These are phyloP conservation scores for Rhamphomyia laevipes DNA, from an alignment of 2,888 invertebrate species.

Conservation along the genomic window DNA sequence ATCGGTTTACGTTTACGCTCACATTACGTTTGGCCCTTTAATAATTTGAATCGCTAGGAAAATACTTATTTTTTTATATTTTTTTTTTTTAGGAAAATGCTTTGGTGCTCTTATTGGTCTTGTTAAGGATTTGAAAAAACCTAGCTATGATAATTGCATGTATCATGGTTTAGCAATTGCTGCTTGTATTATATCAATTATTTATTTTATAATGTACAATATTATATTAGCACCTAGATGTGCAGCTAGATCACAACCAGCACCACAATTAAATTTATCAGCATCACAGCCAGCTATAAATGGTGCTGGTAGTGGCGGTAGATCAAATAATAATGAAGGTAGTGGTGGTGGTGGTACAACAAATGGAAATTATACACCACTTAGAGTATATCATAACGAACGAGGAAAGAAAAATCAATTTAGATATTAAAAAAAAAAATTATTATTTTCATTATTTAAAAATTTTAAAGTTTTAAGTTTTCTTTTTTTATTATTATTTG, in stretches of 20 bases:
- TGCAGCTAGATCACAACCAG: slow-evolving; percentile 52
- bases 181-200: slow-evolving; percentile 50
- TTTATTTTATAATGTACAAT: slow-evolving; percentile 64
- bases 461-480: neutral
- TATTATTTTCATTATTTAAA: neutral
- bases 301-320: slow-evolving; percentile 17
- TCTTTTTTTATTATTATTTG: neutral
- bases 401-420: slow-evolving; percentile 70
- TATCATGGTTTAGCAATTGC: slow-evolving; percentile 55
- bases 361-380: slow-evolving; percentile 64
- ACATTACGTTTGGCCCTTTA: neutral
- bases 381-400: slow-evolving; percentile 71
- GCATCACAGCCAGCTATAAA: slow-evolving; percentile 5
- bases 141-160: slow-evolving; percentile 27
- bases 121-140: slow-evolving; percentile 33
- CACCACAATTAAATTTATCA: slow-evolving; percentile 41
- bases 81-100: slow-evolving; percentile 48
- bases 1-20: too few relatives aligned
- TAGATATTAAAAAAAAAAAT: slow-evolving; percentile 62
- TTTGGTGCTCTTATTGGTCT: slow-evolving; percentile 57
- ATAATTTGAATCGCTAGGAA: neutral
- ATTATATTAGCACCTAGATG: slow-evolving; percentile 61
- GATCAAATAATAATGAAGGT: slow-evolving; percentile 37
- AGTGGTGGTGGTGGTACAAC: slow-evolving; percentile 24
- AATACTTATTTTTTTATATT: neutral